Percentiles rank a stretch among this genome's conserved stretches.
Evolutionary conservation across 2,113 vertebrate genomes (phyloP).

Genomic region (Podocnemis expansa): DNA sequence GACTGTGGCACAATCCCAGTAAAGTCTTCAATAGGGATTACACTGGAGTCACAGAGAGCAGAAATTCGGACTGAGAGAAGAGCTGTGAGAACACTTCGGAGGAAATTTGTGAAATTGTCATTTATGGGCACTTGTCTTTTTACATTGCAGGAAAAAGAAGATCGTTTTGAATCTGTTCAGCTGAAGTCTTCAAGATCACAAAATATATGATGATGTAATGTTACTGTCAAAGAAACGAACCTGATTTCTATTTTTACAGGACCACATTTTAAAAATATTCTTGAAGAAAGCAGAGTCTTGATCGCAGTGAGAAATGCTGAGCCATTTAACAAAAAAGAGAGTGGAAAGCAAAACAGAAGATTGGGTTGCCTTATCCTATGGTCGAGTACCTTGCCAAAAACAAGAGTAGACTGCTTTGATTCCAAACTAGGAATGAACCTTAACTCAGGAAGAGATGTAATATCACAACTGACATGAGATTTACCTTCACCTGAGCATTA

Average conservation of each 20-base stretch:
- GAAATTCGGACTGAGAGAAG: not conserved
- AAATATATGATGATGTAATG: conserved; percentile 82
- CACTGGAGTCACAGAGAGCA: not conserved
- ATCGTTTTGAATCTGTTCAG: conserved; percentile 93
- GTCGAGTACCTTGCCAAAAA: conserved; percentile 79
- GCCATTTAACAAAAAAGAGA: conserved; percentile 47
- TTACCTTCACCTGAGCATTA: conserved; percentile 65
- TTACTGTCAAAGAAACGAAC: conserved; percentile 73
- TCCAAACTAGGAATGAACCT: conserved; percentile 76
- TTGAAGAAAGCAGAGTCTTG: conserved; percentile 60
- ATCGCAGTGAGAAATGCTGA: conserved; percentile 59
- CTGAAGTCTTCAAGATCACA: conserved; percentile 90
- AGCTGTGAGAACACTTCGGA: not conserved
- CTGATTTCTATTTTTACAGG: conserved; percentile 74
- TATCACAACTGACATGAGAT: conserved; percentile 65
- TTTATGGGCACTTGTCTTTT: conserved; percentile 49
- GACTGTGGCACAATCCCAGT: not conserved
- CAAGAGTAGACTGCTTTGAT: conserved; percentile 64
- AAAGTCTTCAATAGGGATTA: not conserved
- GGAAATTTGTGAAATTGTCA: not conserved
- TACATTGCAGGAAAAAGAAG: conserved; percentile 88
- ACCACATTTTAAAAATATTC: conserved; percentile 68
- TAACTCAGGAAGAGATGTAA: conserved; percentile 83
- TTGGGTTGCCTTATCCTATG: conserved; percentile 78
- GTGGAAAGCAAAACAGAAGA: conserved; percentile 54